Conservation (phyloP, 2,797 vertebrate species). For the Rousettus madagascariensis region DNA sequence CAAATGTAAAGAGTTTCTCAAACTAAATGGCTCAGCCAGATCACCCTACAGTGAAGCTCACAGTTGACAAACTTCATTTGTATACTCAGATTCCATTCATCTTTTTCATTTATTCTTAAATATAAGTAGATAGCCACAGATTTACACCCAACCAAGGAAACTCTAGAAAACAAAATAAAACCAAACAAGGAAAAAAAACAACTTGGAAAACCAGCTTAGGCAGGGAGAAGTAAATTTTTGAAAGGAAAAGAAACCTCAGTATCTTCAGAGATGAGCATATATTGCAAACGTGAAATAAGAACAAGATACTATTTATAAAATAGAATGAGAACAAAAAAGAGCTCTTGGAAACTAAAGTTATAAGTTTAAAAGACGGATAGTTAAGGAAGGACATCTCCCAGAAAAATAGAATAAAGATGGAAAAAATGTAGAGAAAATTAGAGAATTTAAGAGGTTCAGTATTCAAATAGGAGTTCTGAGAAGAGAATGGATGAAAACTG, state of each 20-base stretch:
- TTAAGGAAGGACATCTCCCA: neutral
- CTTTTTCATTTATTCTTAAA: slow-evolving; percentile 3
- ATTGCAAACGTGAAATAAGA: slow-evolving; percentile 20
- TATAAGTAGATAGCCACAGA: neutral
- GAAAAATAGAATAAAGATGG: slow-evolving; percentile 41
- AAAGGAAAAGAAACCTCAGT: slow-evolving; percentile 16
- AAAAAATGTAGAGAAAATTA: slow-evolving; percentile 5
- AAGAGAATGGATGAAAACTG: slow-evolving; percentile 17
- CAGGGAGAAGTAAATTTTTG: slow-evolving; percentile 26
- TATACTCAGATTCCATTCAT: slow-evolving; percentile 27
- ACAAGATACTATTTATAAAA: slow-evolving; percentile 11
- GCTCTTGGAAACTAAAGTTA: slow-evolving; percentile 33
- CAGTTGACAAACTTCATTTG: slow-evolving; percentile 6
- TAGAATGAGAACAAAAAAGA: neutral
- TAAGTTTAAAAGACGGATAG: neutral
- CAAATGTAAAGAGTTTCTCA: slow-evolving; percentile 29
- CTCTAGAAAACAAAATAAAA: slow-evolving; percentile 39
- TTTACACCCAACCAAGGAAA: slow-evolving; percentile 2
- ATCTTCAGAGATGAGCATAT: neutral
- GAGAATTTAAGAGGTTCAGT: neutral
- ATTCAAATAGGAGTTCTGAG: slow-evolving; percentile 26
- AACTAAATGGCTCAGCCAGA: neutral
- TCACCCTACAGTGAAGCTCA: neutral
- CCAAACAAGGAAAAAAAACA: neutral
- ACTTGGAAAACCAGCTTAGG: neutral